Evolutionary conservation across 2,797 vertebrate species (phyloP).

Genomic region (Alfaro cultratus): DNA sequence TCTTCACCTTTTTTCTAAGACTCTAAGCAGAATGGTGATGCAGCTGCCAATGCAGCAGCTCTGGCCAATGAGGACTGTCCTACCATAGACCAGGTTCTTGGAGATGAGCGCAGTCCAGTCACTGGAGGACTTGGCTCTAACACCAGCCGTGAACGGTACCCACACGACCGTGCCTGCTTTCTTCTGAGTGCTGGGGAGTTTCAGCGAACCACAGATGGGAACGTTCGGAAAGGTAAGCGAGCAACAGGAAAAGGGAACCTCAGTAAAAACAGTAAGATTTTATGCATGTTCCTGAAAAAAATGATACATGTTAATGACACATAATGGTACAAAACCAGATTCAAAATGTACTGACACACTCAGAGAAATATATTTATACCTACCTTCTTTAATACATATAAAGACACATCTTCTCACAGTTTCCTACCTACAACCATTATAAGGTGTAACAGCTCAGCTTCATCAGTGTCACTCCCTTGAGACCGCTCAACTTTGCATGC

Average conservation of each 20-base stretch:
- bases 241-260: conserved; percentile 17
- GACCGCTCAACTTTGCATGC: neutral
- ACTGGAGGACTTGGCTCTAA: conserved; percentile 76
- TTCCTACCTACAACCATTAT: neutral
- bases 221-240: conserved; percentile 92
- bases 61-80: conserved; percentile 94
- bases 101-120: conserved; percentile 91
- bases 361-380: neutral
- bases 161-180: conserved; percentile 92
- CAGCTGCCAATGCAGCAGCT: conserved; percentile 87
- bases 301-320: neutral
- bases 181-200: conserved; percentile 91
- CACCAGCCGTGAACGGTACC: conserved; percentile 86
- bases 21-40: conserved; percentile 91
- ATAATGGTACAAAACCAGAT: neutral
- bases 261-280: conserved; percentile 44
- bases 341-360: neutral
- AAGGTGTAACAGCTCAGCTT: conserved; percentile 12
- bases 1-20: conserved; percentile 66
- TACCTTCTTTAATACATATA: neutral
- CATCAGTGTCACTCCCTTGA: conserved; percentile 10
- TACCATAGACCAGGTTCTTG: conserved; percentile 91
- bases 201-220: conserved; percentile 88
- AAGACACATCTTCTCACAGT: neutral
- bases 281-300: conserved; percentile 45